These are phyloP conservation scores for Actinia equina DNA, from an alignment of 64 coral and sea anemone species.

Conservation along the genomic window DNA sequence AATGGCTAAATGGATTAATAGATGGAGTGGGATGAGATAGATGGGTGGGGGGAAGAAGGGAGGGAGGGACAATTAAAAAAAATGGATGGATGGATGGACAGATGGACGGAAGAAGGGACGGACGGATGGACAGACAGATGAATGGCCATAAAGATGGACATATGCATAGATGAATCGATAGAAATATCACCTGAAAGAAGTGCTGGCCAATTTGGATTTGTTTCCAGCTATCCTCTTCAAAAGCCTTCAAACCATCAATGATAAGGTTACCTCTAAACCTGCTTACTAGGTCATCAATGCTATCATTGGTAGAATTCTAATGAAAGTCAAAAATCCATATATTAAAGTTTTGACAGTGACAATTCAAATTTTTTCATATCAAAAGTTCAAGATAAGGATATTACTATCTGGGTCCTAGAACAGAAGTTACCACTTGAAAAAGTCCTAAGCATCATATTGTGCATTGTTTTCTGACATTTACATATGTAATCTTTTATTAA, in stretches of 20 bases:
- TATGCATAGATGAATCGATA: not conserved
- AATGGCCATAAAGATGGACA: no score
- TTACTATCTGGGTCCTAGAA: no score
- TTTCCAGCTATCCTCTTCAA: conserved; percentile 47
- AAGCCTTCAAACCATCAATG: conserved; percentile 35
- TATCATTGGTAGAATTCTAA: not conserved
- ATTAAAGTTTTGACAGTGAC: not conserved
- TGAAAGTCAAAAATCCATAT: not conserved
- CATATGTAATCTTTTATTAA: no score
- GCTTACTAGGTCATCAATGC: not conserved
- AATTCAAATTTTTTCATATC: not conserved
- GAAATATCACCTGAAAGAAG: conserved; percentile 17
- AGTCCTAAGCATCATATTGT: no score
- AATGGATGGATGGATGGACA: not conserved
- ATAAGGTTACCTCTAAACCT: conserved; percentile 59
- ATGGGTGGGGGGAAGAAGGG: no score
- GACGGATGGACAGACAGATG: no score
- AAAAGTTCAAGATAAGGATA: not conserved
- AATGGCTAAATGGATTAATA: not conserved
- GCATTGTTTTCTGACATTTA: no score
- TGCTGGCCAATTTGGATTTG: conserved; percentile 36
- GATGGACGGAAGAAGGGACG: no score
- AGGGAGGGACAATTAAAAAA: no score
- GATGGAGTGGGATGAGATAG: not conserved
- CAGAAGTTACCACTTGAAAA: no score